Conservation (phyloP, 92 coral and sea anemone species). For the Montipora capitata region DNA sequence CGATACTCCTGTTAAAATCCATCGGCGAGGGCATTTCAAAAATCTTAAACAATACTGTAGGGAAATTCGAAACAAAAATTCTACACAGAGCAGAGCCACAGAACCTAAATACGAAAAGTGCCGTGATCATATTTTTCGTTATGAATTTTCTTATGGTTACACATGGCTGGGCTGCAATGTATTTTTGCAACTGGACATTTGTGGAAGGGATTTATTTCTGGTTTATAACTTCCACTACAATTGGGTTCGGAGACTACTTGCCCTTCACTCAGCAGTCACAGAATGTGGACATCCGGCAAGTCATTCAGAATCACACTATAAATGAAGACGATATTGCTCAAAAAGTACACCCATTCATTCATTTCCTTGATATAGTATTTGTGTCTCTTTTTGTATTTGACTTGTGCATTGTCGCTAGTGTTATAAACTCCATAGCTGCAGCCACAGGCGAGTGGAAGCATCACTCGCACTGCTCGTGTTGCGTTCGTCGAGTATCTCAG, state of each 20-base stretch:
- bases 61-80: constrained; percentile 35
- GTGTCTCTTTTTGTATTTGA: not conserved
- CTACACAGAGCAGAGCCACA: constrained; percentile 7
- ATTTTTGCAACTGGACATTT: not conserved
- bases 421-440: constrained; percentile 44
- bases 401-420: constrained; percentile 63
- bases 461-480: not conserved
- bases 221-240: constrained; percentile 60
- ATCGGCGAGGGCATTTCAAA: constrained; percentile 50
- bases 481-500: not conserved
- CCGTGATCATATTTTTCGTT: constrained; percentile 12
- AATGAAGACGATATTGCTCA: not conserved
- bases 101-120: constrained; percentile 22
- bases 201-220: constrained; percentile 50
- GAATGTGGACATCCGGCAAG: not conserved
- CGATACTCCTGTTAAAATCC: constrained; percentile 46
- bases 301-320: not conserved
- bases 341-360: not conserved
- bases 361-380: not conserved
- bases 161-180: not conserved
- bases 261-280: not conserved
- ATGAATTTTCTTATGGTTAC: constrained; percentile 5
- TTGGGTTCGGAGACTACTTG: constrained; percentile 62
- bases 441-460: constrained; percentile 45
- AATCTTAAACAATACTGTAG: constrained; percentile 1